Evolutionary conservation across 2,888 invertebrate genomes (phyloP), one percentile per base, ranked within the genome.

Genomic region (Xestia ashworthii): DNA sequence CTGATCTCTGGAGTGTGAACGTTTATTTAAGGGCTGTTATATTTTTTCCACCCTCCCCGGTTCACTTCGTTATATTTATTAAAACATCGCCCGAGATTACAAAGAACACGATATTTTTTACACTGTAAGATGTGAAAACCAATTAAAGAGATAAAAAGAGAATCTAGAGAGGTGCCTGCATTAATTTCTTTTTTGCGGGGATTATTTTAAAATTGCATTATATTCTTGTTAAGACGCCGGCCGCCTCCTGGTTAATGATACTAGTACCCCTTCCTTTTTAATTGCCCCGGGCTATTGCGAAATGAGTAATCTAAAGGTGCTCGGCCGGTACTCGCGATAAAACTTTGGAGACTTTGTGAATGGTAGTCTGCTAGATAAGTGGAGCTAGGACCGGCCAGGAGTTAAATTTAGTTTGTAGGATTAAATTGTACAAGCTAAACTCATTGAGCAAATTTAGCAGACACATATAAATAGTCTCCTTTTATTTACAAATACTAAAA

Each of bases 141-240:
- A 97, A 97, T 97, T 97, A 97, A 96, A 95, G 94, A 97, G 97
- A 97, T 97, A 97, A 97, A 97, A 96, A 96, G 96, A 92, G 94
- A 95, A 95, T 96, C 96, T 95, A 93, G 95, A 93, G 96, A 96
- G 96, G 96, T 96, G 96, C 96, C 95, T 95, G 96, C 96, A 96
- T 96, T 96, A 96, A 96, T 96, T 96, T 96, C 93, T 96, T 96
- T 96, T 96, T 96, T 96, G 96, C 93, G 95, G 95, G 96, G 96
- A 96, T 96, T 96, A 96, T 96, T 96, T 96, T 96, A 95, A 96
- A 96, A 96, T 96, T 96, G 96, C 96, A 96, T 96, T 96, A 96
- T 96, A 96, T 96, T 96, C 96, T 95, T 96, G 96, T 96, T 96
- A 96, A 96, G 96, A 95, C 94, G 95, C 92, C 94, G 93, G 89